Evolutionary conservation across 2,113 vertebrate genomes (phyloP).

Genomic region (Chionis minor): DNA sequence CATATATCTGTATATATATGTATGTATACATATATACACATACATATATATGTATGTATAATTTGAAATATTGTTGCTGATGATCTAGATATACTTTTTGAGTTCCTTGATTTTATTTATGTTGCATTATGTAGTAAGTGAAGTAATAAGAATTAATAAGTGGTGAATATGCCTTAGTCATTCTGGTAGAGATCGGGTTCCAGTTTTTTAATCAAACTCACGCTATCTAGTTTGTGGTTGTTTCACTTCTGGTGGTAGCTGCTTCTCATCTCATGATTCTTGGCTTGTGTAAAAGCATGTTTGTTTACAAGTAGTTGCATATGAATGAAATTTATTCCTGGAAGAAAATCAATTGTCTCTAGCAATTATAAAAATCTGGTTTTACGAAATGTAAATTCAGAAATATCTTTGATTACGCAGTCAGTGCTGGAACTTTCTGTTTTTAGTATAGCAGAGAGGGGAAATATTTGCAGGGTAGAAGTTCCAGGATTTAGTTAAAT

Average conservation of each 20-base stretch:
- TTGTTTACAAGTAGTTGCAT: neutral
- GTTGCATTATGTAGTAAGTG: neutral
- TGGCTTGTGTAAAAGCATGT: neutral
- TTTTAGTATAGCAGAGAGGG: neutral
- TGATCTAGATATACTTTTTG: neutral
- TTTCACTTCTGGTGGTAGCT: neutral
- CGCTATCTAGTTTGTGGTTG: neutral
- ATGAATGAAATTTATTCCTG: neutral
- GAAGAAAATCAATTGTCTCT: neutral
- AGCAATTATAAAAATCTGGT: neutral
- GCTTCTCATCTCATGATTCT: neutral
- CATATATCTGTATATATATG: too few relatives aligned
- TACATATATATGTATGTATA: neutral
- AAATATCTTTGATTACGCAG: neutral
- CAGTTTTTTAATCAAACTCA: neutral
- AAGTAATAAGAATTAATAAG: neutral
- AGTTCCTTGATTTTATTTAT: neutral
- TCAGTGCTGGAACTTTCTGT: neutral
- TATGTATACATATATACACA: neutral
- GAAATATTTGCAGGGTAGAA: neutral
- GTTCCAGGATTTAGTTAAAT: neutral
- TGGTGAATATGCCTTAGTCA: neutral
- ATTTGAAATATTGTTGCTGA: neutral
- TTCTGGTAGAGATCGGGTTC: neutral
- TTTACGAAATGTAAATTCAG: neutral